A percentile compares a stretch with the other conserved stretches of the same genome.
phyloP scores from a whole-genome alignment of 1,140 invertebrate genomes.

The Ephestia elutella region DNA sequence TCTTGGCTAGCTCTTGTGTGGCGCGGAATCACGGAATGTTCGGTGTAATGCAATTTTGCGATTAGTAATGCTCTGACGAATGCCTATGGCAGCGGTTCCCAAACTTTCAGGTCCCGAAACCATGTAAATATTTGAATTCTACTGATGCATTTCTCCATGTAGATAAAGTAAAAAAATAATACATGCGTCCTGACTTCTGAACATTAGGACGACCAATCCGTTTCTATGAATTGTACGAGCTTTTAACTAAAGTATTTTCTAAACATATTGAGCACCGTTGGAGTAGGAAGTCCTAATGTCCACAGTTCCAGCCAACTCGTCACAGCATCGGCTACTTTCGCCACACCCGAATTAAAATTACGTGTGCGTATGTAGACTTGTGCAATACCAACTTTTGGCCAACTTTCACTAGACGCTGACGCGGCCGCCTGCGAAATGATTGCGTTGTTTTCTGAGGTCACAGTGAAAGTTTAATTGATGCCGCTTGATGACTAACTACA shows the following conservation, averaged over 20 bases:
- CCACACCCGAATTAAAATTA: conserved; percentile 68
- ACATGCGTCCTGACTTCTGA: no score
- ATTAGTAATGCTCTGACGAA: neutral
- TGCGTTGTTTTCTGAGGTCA: conserved; percentile 59
- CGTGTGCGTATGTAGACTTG: conserved; percentile 51
- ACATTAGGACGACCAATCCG: no score
- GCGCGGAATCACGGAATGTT: neutral
- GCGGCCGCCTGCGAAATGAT: conserved; percentile 64
- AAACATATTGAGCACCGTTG: neutral
- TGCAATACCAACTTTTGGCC: conserved; percentile 68
- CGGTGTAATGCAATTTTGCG: neutral
- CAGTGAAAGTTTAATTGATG: conserved; percentile 52
- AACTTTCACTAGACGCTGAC: conserved; percentile 69
- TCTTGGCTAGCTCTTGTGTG: neutral
- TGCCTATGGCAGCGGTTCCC: neutral
- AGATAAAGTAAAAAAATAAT: no score
- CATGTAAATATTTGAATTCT: no score
- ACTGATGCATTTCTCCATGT: no score
- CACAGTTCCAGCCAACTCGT: neutral
- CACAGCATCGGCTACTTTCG: conserved; percentile 47
- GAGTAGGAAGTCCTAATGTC: neutral
- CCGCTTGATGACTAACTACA: neutral
- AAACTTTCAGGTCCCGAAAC: neutral
- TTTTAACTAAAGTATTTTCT: no score
- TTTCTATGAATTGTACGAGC: no score